Conservation (phyloP, 2,113 vertebrate genomes). For the Hucho hucho region DNA sequence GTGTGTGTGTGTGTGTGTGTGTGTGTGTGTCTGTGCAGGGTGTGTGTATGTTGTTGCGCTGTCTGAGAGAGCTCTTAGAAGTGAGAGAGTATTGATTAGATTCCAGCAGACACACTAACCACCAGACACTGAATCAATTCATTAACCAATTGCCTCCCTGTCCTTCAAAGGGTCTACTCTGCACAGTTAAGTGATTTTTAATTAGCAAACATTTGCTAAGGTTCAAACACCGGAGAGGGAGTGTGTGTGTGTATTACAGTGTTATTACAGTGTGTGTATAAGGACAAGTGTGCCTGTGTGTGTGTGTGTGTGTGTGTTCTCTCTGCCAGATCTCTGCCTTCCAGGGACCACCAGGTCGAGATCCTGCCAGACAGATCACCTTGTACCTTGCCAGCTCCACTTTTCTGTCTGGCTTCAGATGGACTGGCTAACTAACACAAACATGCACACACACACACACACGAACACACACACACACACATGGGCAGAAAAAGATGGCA, state of each 20-base stretch:
- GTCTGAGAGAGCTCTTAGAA: not conserved
- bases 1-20: no score
- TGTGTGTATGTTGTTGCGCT: not conserved
- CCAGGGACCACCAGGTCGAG: no score
- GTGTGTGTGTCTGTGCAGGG: not conserved
- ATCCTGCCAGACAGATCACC: no score
- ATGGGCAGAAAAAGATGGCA: no score
- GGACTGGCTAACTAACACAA: not conserved
- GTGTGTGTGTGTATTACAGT: not conserved
- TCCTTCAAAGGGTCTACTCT: slow-evolving; percentile 4
- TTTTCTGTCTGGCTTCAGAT: no score
- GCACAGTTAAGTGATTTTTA: slow-evolving; percentile 45
- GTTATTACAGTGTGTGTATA: not conserved
- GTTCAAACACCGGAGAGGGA: not conserved
- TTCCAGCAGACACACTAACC: not conserved
- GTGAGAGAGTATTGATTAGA: slow-evolving; percentile 26
- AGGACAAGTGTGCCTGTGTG: not conserved
- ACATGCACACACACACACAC: not conserved
- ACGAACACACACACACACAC: no score
- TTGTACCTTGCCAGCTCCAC: no score
- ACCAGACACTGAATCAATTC: slow-evolving; percentile 8
- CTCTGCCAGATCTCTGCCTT: no score
- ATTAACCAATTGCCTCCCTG: slow-evolving; percentile 25
- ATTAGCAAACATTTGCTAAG: slow-evolving; percentile 42
- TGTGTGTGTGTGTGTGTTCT: not conserved